Conservation (phyloP, 2,888 invertebrate genomes). For the Adelognathus sp. region DNA sequence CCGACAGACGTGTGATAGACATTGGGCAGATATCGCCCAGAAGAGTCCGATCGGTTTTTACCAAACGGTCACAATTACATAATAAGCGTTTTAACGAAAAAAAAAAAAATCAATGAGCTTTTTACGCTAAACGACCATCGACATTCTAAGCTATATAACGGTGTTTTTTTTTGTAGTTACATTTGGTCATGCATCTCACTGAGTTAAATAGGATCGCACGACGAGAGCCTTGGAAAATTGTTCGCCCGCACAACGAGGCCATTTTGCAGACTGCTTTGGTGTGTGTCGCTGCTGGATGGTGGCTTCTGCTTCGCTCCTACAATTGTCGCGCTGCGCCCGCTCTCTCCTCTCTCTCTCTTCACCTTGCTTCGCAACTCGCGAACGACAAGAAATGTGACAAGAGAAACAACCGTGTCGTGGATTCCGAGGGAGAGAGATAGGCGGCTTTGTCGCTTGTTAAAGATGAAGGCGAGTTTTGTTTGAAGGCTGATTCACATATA, state of each 20-base stretch:
- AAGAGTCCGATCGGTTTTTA: constrained; percentile 17
- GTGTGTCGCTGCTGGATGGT: not conserved
- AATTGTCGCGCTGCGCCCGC: not conserved
- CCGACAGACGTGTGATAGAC: not conserved
- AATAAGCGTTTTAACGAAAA: constrained; percentile 34
- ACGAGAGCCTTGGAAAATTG: constrained; percentile 85
- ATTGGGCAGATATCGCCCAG: not conserved
- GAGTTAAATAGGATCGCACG: constrained; percentile 63
- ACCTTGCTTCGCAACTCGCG: too few species aligned
- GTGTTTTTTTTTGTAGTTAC: constrained; percentile 42
- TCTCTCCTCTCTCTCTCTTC: too few species aligned
- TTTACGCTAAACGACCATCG: not conserved
- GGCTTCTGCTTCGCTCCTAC: not conserved
- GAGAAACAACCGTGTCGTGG: too few species aligned
- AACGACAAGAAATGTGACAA: too few species aligned
- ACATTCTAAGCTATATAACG: not conserved
- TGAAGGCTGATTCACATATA: too few species aligned
- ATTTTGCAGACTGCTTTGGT: constrained; percentile 82
- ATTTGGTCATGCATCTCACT: constrained; percentile 47
- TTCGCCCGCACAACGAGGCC: constrained; percentile 90
- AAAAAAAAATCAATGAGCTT: not conserved
- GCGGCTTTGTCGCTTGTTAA: too few species aligned
- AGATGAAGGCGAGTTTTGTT: too few species aligned
- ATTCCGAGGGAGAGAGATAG: too few species aligned
- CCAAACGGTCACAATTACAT: constrained; percentile 57